Base-by-base conservation (phyloP, 2,113 vertebrate species). In the Todiramphus chloris region DNA sequence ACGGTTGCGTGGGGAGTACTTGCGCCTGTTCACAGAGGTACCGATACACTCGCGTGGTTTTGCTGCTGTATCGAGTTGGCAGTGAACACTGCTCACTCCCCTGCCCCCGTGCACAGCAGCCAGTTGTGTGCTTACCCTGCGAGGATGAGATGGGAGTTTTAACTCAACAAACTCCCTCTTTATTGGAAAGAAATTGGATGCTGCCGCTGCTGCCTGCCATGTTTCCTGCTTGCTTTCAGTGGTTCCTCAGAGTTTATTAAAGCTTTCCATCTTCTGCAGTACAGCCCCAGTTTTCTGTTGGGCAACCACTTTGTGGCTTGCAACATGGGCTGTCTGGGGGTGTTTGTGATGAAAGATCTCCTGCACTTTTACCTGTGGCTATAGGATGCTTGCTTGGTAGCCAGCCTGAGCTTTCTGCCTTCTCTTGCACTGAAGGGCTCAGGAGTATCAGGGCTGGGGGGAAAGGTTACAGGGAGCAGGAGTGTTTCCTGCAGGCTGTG, bases 71-170 rank as follows among this genome's bases (percentile, higher is more conserved):
- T 41, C 0, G 3, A 56, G 19, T 53, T 76, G 74, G 11, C 44
- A 55, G 43, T 0, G 3, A 27, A 19, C 25, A 9, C 62, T n/a
- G 20, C 35, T 63, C 25, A 3, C 33, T 64, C n/a, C n/a, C 48
- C 48, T 15, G 5, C 0, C 3, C 46, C 25, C 0, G 0, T 30
- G 50, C 60, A 19, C 2, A 5, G 48, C 50, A 69, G 37, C 68
- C n/a, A 37, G 63, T 33, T n/a, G 43, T 25, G 39, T 37, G 44
- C n/a, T 66, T 4, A 35, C 11, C 39, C 16, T 30, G 23, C 30
- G 44, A 35, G 37, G 30, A 56, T 30, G 56, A 75, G 37, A 53
- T 0, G 2, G 7, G 68, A 51, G 18, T 64, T 80, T 35, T 72
- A 73, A 82, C 31, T 18, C 20, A 33, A 48, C 7, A 66, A 66